Base-by-base conservation (phyloP, 2,797 vertebrate species). In the Geotria australis region DNA sequence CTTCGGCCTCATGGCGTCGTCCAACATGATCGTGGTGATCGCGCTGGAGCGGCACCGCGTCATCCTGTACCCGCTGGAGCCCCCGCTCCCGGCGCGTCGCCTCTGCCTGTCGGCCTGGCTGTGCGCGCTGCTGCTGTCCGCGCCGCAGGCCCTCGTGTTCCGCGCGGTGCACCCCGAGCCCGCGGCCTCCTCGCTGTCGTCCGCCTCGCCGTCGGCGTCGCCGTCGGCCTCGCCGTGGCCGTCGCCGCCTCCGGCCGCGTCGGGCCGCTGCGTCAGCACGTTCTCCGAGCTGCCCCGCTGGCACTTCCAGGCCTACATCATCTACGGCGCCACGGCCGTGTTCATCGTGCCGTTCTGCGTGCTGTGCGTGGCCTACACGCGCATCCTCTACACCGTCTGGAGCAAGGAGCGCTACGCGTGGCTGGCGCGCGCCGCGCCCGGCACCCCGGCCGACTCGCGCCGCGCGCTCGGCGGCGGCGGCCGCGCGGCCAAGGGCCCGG, bases 21-120 rank as follows among this genome's bases (percentile, higher is more conserved):
- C 68, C 48, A 67, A 73, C 64, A 65, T 73, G 11, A 70, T 73
- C 47, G 67, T 64, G n/a, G 66, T 73, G 38, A 62, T 75, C 8
- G 68, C 73, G 9, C 60, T 74, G 13, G 70, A 72, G 61, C 66
- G 70, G 56, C 67, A 60, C 56, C 64, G 64, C 51, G 57, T 67
- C 1, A 62, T 66, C 49, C 62, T 61, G 48, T 49, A 59, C 3
- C 66, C 68, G 2, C 60, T 59, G 53, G 61, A 59, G 3, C 61
- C 61, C 10, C 66, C 62, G 11, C 59, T 68, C 61, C 68, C 65
- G 7, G 60, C 67, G 11, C 65, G 67, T 9, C 24, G 45, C n/a
- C 46, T 68, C 15, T 61, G 69, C 9, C 61, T 65, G 7, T 51
- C 60, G 9, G 63, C 65, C 46, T 75, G 73, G 73, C 58, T 72